These are phyloP conservation scores for Acanthisitta chloris DNA, from an alignment of 2,113 vertebrate species.

Conservation along the genomic window DNA sequence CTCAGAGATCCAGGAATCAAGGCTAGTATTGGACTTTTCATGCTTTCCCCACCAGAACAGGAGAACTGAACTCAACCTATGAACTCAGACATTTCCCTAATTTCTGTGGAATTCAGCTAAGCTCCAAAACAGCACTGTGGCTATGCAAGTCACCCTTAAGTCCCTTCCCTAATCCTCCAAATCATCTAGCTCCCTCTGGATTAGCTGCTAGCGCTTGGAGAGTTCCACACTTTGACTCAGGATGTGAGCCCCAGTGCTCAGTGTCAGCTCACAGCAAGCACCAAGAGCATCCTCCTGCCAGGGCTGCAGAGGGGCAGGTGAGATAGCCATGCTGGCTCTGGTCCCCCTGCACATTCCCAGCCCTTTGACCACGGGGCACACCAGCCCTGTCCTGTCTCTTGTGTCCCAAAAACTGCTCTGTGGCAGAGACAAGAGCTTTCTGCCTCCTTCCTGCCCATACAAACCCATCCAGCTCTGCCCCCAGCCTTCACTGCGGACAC, in stretches of 20 bases:
- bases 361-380: neutral
- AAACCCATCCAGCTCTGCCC: neutral
- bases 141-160: neutral
- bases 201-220: neutral
- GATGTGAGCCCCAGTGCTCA: neutral
- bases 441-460: neutral
- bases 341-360: neutral
- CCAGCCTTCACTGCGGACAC: neutral
- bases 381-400: neutral
- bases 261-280: too few species aligned
- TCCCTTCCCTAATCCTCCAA: conserved; percentile 17
- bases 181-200: neutral
- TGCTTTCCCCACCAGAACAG: neutral
- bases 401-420: neutral
- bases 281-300: neutral
- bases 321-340: neutral
- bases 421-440: neutral
- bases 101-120: neutral
- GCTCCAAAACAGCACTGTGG: neutral
- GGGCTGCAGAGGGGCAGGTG: accelerated
- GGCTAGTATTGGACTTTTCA: neutral
- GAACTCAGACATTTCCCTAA: neutral
- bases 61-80: neutral
- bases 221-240: neutral
- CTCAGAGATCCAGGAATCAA: neutral